A percentile compares a stretch with the other conserved stretches of the same genome.
These are phyloP conservation scores for Xiphophorus couchianus DNA, from an alignment of 2,113 vertebrate genomes.

Conservation along the genomic window DNA sequence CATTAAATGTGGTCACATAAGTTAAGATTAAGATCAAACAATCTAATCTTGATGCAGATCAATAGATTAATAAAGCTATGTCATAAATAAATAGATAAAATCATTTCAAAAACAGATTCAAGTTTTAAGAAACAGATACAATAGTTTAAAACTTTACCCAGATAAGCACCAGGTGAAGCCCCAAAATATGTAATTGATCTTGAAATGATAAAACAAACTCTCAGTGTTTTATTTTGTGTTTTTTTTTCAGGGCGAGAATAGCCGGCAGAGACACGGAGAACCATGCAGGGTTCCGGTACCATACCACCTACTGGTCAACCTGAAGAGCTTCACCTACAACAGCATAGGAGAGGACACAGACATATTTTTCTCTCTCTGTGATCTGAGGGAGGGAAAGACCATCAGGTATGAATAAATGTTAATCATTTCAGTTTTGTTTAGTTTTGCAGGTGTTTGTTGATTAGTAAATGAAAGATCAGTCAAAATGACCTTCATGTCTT, in stretches of 20 bases:
- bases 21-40: no score
- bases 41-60: no score
- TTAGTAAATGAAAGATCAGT: neutral
- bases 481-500: neutral
- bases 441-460: neutral
- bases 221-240: neutral
- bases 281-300: slow-evolving; percentile 88
- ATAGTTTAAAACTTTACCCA: neutral
- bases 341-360: slow-evolving; percentile 96
- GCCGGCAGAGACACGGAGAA: slow-evolving; percentile 89
- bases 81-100: no score
- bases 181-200: neutral
- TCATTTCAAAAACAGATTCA: no score
- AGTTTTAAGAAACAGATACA: neutral
- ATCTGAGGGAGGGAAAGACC: slow-evolving; percentile 92
- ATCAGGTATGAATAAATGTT: slow-evolving; percentile 83
- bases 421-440: neutral
- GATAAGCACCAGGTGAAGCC: neutral
- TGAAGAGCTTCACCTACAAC: slow-evolving; percentile 98
- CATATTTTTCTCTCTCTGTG: slow-evolving; percentile 95
- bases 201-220: neutral
- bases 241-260: slow-evolving; percentile 83
- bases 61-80: no score
- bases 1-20: no score
- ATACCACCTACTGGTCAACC: slow-evolving; percentile 94